phyloP scores from a whole-genome alignment of 1,140 invertebrate genomes.

The Nixonia krombeini region DNA sequence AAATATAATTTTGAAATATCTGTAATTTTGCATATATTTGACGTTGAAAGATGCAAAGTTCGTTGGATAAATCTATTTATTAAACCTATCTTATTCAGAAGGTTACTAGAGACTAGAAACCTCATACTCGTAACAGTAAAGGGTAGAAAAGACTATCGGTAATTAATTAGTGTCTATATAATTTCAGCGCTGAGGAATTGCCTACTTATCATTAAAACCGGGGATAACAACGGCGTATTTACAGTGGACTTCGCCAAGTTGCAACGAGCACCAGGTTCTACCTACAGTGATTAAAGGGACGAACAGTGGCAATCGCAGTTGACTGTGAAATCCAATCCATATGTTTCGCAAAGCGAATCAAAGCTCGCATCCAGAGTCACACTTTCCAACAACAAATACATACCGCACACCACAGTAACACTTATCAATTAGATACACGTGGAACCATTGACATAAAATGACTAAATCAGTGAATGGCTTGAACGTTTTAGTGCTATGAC shows the following conservation, averaged over 20 bases:
- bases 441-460: too few relatives aligned
- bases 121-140: slow-evolving; percentile 22
- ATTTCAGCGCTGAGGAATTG: slow-evolving; percentile 12
- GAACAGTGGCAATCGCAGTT: not conserved
- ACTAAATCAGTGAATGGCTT: too few relatives aligned
- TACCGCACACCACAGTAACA: too few relatives aligned
- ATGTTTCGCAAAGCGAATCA: too few relatives aligned
- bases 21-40: too few relatives aligned
- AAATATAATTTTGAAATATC: too few relatives aligned
- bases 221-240: slow-evolving; percentile 17
- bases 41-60: too few relatives aligned
- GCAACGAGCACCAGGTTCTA: slow-evolving; percentile 27
- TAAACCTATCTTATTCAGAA: slow-evolving; percentile 22
- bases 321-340: not conserved
- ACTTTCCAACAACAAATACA: too few relatives aligned
- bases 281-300: not conserved
- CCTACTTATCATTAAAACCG: slow-evolving; percentile 36
- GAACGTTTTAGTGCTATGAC: too few relatives aligned
- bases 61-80: slow-evolving; percentile 2
- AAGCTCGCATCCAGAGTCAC: too few relatives aligned
- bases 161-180: slow-evolving; percentile 12
- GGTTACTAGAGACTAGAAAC: slow-evolving; percentile 44
- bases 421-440: too few relatives aligned
- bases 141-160: too few relatives aligned
- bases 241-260: slow-evolving; percentile 28